Conservation (phyloP, 2,113 vertebrate genomes). For the Myiopsitta monachus region DNA sequence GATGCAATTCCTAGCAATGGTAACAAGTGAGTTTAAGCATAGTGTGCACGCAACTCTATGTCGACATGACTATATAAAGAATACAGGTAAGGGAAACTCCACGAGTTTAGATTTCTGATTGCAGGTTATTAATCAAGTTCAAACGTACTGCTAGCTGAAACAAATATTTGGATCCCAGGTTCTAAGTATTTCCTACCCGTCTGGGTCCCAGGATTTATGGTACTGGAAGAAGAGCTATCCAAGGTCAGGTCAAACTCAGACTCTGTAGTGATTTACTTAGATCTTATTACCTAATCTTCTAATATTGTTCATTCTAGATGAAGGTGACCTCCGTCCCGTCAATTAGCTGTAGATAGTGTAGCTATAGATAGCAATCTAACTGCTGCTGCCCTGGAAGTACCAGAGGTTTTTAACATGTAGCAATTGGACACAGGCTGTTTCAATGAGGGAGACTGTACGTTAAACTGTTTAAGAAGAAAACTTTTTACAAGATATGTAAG, state of each 20-base stretch:
- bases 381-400: background rate
- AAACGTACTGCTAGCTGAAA: background rate
- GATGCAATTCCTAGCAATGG: background rate
- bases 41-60: fast-evolving
- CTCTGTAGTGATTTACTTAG: background rate
- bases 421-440: background rate
- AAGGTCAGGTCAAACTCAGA: background rate
- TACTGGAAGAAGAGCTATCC: background rate
- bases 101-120: background rate
- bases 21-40: background rate
- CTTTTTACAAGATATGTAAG: background rate
- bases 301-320: background rate
- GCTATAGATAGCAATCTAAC: background rate
- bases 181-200: background rate
- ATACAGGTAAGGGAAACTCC: background rate
- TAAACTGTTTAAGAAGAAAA: background rate
- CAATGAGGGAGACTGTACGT: fast-evolving
- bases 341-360: background rate
- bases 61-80: background rate
- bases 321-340: background rate
- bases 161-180: background rate
- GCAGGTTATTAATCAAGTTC: background rate
- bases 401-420: background rate
- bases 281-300: background rate
- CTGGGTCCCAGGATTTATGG: background rate